These are phyloP conservation scores for Capreolus pygargus DNA, from an alignment of 2,113 vertebrate species.

Conservation along the genomic window DNA sequence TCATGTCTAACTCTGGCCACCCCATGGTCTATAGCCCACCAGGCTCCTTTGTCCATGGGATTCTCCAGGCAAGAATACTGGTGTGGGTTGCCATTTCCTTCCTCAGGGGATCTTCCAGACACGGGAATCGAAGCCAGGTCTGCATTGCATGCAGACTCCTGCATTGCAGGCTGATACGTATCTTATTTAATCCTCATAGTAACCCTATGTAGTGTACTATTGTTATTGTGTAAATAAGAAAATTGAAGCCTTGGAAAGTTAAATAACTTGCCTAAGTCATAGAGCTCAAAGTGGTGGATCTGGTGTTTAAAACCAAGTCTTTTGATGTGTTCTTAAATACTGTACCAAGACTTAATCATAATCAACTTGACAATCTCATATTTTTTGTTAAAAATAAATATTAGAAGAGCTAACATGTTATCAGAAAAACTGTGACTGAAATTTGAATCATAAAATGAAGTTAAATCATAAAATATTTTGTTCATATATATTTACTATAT, in stretches of 20 bases:
- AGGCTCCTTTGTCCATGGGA: neutral
- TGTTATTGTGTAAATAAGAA: neutral
- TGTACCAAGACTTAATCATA: neutral
- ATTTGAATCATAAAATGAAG: neutral
- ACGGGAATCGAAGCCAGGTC: neutral
- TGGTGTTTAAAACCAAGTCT: neutral
- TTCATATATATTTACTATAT: neutral
- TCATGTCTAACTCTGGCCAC: neutral
- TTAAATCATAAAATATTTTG: neutral
- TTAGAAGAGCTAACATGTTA: neutral
- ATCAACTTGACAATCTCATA: neutral
- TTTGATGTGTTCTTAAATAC: neutral
- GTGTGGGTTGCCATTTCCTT: neutral
- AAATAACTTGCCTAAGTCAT: neutral
- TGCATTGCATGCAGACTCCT: neutral
- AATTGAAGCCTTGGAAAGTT: neutral
- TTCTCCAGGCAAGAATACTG: neutral
- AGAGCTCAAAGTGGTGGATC: neutral
- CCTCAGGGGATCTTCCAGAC: neutral
- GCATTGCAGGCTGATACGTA: neutral
- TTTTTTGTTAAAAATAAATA: conserved; percentile 1
- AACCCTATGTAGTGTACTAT: neutral
- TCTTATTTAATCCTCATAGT: neutral
- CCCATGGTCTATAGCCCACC: neutral
- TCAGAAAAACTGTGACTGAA: neutral